Base-by-base conservation (phyloP, 2,888 invertebrate species). In the Aleiodes testaceus region DNA sequence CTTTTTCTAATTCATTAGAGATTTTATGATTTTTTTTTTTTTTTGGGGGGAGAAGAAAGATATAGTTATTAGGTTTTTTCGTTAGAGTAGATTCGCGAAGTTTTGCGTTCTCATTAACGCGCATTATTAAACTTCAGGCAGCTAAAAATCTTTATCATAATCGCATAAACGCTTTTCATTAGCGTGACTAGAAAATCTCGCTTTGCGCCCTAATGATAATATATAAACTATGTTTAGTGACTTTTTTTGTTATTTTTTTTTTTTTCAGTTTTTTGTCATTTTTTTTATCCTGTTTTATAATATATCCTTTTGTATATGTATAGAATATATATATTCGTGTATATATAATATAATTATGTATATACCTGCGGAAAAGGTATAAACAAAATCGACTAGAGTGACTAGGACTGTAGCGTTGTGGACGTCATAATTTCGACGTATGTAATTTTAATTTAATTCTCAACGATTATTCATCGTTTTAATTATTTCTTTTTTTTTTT, bases 371-470 rank as follows among this genome's bases (percentile, higher is more conserved):
- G 49, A 49, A 69, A 36, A 22, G 75, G 70, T 73, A 76, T 77
- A 68, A 72, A 73, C 70, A 66, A 69, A 74, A 84, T 82, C 80
- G 83, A 86, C 85, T 84, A 86, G 84, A 85, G 78, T 85, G 84
- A 87, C 85, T 87, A 86, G 85, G 44, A 85, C 79, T 85, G 84
- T 79, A 84, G 81, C 63, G n/a, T 84, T 84, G 75, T 78, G 84
- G 84, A 85, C 85, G 84, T 83, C 83, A 84, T 78, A 78, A 79
- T 78, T 81, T 82, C 80, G 82, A 83, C 81, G 81, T 45, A 47
- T 63, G 11, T 45, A 36, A 2, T 14, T n/a, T n/a, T 42, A 26
- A 26, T 26, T 59, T n/a, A n/a, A n/a, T 42, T 18, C 2, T 53
- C 30, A 14, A 14, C n/a, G n/a, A 80, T 52, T 69, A 64, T 36